Conservation (phyloP, 2,888 invertebrate genomes). For the Orthosia incerta region DNA sequence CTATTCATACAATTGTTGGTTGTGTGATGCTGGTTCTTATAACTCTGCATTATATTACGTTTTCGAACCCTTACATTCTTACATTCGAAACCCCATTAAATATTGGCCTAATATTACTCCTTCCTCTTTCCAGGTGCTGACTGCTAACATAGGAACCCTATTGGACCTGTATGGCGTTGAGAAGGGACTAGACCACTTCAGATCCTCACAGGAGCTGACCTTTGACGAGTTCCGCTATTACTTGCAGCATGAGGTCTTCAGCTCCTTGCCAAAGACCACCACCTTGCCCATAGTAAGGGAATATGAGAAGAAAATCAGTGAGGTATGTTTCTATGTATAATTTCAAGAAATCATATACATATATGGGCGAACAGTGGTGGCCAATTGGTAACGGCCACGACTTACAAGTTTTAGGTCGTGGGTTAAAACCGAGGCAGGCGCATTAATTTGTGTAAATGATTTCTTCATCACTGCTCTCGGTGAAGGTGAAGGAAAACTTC, state of each 20-base stretch:
- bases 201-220: slow-evolving; percentile 92
- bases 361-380: too few species aligned
- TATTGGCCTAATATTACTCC: neutral
- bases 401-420: too few species aligned
- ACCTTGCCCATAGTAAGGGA: slow-evolving; percentile 90
- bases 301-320: slow-evolving; percentile 93
- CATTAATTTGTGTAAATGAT: too few species aligned
- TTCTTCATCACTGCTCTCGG: too few species aligned
- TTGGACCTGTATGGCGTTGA: slow-evolving; percentile 95
- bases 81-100: neutral
- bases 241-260: slow-evolving; percentile 94
- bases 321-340: slow-evolving; percentile 82
- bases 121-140: slow-evolving; percentile 92
- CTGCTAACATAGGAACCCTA: slow-evolving; percentile 95
- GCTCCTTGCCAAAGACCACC: slow-evolving; percentile 92
- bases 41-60: neutral
- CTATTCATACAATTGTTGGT: neutral
- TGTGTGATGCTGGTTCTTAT: neutral
- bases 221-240: slow-evolving; percentile 95
- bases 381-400: too few species aligned
- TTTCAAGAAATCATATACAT: too few species aligned
- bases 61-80: too few species aligned
- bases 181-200: slow-evolving; percentile 94
- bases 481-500: too few species aligned
- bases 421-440: too few species aligned